A percentile compares a stretch with the other conserved stretches of the same genome.
Evolutionary conservation across 1,140 invertebrate genomes (phyloP).

Genomic region (Lordiphosa collinella): DNA sequence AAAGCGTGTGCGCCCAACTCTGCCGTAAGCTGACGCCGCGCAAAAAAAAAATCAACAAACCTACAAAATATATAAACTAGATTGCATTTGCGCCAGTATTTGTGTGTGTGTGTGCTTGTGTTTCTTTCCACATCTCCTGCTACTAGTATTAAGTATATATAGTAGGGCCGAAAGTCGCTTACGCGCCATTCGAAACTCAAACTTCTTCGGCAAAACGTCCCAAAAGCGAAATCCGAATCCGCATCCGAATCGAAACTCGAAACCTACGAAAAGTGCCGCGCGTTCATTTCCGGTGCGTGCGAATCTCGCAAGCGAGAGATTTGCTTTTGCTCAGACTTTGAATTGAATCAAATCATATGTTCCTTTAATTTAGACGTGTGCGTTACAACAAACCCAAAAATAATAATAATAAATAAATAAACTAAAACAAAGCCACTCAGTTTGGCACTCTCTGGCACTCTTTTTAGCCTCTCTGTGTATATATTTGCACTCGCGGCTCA

Average conservation of each 20-base stretch:
- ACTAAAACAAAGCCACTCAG: conserved; percentile 10
- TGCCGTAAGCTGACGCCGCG: conserved; percentile 25
- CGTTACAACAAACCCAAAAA: conserved; percentile 22
- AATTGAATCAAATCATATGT: conserved; percentile 17
- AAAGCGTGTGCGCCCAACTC: neutral
- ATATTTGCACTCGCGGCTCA: conserved; percentile 31
- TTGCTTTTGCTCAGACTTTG: conserved; percentile 1
- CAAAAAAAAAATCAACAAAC: conserved; percentile 54
- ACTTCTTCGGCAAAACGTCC: conserved; percentile 45
- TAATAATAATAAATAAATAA: conserved; percentile 14
- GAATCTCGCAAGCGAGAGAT: conserved; percentile 1
- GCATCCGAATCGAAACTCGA: conserved; percentile 9
- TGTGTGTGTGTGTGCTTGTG: conserved; percentile 16
- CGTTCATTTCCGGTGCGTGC: conserved; percentile 51
- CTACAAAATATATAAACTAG: conserved; percentile 60
- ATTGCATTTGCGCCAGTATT: conserved; percentile 47
- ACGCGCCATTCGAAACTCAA: conserved; percentile 56
- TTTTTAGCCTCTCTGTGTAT: conserved; percentile 1
- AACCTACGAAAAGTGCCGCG: conserved; percentile 11
- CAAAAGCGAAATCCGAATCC: conserved; percentile 15
- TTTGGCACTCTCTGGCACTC: conserved; percentile 10
- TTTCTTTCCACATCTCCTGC: conserved; percentile 27
- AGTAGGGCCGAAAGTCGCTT: conserved; percentile 62
- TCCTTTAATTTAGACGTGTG: conserved; percentile 27
- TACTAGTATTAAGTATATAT: conserved; percentile 63